phyloP scores from a whole-genome alignment of 2,113 vertebrate genomes.

The Paraplagusia blochii region DNA sequence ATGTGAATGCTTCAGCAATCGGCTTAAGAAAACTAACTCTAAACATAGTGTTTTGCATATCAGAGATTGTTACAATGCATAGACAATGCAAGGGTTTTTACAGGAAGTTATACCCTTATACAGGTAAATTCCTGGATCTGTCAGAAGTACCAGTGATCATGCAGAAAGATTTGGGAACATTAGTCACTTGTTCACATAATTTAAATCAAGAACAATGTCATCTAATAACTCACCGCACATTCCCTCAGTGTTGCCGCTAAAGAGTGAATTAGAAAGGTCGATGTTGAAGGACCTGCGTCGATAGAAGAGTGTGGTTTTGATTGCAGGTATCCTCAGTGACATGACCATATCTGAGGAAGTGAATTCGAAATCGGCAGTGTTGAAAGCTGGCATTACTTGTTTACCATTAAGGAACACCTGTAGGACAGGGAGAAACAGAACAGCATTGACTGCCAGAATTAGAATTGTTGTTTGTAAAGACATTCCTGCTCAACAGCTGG shows the following conservation, averaged over 20 bases:
- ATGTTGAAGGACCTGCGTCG: slow-evolving; percentile 77
- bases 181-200: too few relatives aligned
- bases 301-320: slow-evolving; percentile 75
- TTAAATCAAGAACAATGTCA: not conserved
- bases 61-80: too few relatives aligned
- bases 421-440: slow-evolving; percentile 5
- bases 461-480: too few relatives aligned
- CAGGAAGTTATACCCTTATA: too few relatives aligned
- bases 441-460: not conserved
- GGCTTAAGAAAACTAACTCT: too few relatives aligned
- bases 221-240: slow-evolving; percentile 83
- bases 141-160: too few relatives aligned
- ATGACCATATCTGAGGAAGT: slow-evolving; percentile 77
- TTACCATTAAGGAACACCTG: slow-evolving; percentile 80
- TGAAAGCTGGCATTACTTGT: slow-evolving; percentile 76
- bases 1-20: too few relatives aligned
- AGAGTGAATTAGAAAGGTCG: slow-evolving; percentile 78
- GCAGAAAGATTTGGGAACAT: too few relatives aligned
- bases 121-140: too few relatives aligned
- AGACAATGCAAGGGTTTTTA: too few relatives aligned
- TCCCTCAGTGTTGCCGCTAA: slow-evolving; percentile 86
- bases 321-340: slow-evolving; percentile 71
- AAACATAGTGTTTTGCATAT: too few relatives aligned
- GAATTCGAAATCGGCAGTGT: slow-evolving; percentile 67
- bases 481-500: too few relatives aligned